phyloP scores from a whole-genome alignment of 2,113 vertebrate species.

The Thymallus thymallus region DNA sequence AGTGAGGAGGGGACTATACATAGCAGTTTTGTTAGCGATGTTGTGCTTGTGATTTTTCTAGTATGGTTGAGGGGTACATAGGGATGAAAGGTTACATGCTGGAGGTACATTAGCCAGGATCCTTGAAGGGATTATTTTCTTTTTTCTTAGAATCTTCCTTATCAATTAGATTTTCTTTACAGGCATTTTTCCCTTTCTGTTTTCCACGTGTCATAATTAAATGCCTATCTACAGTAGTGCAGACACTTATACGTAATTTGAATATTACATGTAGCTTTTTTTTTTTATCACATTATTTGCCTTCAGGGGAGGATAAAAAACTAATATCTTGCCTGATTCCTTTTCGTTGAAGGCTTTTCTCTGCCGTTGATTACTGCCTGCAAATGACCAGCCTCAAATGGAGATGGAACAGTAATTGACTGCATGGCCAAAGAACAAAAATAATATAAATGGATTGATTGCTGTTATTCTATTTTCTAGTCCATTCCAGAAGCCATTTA shows the following conservation, averaged over 20 bases:
- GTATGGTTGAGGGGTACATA: background rate
- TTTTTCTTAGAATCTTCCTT: background rate
- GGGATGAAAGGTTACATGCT: background rate
- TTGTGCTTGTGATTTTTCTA: conserved; percentile 11
- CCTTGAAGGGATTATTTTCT: background rate
- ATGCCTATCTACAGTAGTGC: background rate
- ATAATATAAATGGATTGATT: background rate
- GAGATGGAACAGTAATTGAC: background rate
- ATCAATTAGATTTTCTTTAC: background rate
- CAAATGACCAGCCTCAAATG: background rate
- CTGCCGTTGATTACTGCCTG: background rate
- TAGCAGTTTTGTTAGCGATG: background rate
- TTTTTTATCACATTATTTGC: background rate
- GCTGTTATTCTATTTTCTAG: background rate
- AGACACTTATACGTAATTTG: background rate
- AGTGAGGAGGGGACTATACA: background rate
- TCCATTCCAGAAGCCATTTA: background rate
- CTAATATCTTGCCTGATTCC: background rate
- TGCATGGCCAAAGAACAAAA: too few relatives aligned
- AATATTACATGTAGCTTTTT: background rate
- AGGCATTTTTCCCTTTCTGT: background rate
- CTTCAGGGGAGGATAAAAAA: background rate
- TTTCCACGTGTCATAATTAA: too few relatives aligned
- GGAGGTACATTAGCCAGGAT: background rate
- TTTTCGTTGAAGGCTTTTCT: background rate